Conservation (phyloP, 2,888 invertebrate species). For the Oscheius myriophilus region DNA sequence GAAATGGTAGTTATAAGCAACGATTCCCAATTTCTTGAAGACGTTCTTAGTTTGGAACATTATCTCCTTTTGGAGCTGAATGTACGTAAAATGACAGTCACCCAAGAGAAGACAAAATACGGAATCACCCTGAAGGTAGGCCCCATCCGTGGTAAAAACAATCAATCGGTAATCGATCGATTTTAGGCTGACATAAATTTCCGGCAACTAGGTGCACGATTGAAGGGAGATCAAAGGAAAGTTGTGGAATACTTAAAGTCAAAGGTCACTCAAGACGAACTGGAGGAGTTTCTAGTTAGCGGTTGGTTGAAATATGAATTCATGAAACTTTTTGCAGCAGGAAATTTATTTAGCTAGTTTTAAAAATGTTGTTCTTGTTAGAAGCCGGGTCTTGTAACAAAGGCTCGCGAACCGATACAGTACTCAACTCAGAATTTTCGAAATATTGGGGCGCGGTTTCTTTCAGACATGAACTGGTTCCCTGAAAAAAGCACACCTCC, state of each 20-base stretch:
- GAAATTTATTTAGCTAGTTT: too few relatives aligned
- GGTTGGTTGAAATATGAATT: slow-evolving; percentile 70
- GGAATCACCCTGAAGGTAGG: slow-evolving; percentile 81
- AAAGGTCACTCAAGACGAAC: slow-evolving; percentile 80
- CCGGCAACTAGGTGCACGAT: slow-evolving; percentile 85
- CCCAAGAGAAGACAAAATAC: slow-evolving; percentile 89
- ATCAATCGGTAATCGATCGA: too few relatives aligned
- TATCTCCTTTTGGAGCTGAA: slow-evolving; percentile 94
- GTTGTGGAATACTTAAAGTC: slow-evolving; percentile 84
- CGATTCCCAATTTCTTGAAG: slow-evolving; percentile 81
- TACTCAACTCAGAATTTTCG: too few relatives aligned
- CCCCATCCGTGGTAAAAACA: too few relatives aligned
- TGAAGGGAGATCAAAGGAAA: slow-evolving; percentile 89
- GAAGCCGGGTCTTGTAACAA: background rate
- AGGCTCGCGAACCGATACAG: too few relatives aligned
- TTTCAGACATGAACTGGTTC: too few relatives aligned
- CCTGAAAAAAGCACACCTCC: too few relatives aligned
- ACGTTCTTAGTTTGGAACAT: slow-evolving; percentile 82
- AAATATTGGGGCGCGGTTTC: too few relatives aligned
- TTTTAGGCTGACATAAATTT: slow-evolving; percentile 90
- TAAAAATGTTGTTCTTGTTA: too few relatives aligned
- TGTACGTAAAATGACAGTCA: slow-evolving; percentile 84
- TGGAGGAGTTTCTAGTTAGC: slow-evolving; percentile 80
- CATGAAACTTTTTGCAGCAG: too few relatives aligned
- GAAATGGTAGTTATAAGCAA: slow-evolving; percentile 94